Evolutionary conservation across 2,888 invertebrate genomes (phyloP), one percentile per base, ranked within the genome.

Genomic region (Calliphora vomitoria): DNA sequence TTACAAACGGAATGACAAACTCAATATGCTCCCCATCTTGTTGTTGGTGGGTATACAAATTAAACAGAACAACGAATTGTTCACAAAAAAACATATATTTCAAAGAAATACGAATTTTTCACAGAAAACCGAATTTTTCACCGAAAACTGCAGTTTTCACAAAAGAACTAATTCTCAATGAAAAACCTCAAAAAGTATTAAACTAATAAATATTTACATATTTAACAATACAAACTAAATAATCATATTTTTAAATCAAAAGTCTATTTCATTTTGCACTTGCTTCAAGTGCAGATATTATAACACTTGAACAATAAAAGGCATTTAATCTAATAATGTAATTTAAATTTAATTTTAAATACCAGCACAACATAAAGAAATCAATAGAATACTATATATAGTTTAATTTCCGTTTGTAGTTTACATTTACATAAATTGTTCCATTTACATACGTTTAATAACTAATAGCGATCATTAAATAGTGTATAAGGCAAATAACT

Each of bases 381-480:
- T 82, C 82, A 68, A 82, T 82, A 82, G 20, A 75, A 68, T 60
- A 50, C 47, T 55, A 18, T 50, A 41, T 58, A 25, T 20, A 74
- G 15, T 58, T 35, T 31, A 41, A 72, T 72, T 81, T 81, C 71
- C 41, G n/a, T 72, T 66, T 38, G 0, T 10, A 58, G 5, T 58
- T 79, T 71, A 13, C 60, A 60, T 31, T 53, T 20, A 35, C 38
- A 55, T 41, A 50, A n/a, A n/a, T n/a, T 50, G 5, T 44, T 58
- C 25, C 44, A 66, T 82, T n/a, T 41, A n/a, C 18, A 55, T 38
- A n/a, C 47, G n/a, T 50, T n/a, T 50, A 50, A 50, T 50, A 50
- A n/a, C n/a, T n/a, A n/a, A 50, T 50, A 8, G n/a, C 13, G 50
- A 50, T 50, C n/a, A 50, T 50, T 50, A 50, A 50, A 50, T 5